These are phyloP conservation scores for Ephialtes manifestator DNA, from an alignment of 2,888 invertebrate genomes.

Conservation along the genomic window DNA sequence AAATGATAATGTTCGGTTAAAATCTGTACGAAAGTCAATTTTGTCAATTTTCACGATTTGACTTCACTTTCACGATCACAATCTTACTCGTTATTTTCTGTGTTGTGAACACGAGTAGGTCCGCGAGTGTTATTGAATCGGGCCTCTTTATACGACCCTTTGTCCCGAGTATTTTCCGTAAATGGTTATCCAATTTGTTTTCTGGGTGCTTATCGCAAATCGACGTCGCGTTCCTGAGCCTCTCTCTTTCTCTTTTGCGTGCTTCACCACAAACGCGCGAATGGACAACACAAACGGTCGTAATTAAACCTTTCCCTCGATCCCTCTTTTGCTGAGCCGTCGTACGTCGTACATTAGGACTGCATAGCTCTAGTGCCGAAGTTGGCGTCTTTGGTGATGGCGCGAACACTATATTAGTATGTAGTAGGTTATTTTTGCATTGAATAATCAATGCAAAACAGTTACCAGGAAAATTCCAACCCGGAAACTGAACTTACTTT, in stretches of 20 bases:
- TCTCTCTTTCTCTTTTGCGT: background rate
- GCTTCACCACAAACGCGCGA: conserved; percentile 25
- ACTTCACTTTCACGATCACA: background rate
- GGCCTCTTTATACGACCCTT: conserved; percentile 73
- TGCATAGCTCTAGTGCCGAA: conserved; percentile 18
- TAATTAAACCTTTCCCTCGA: conserved; percentile 72
- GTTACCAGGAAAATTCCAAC: conserved; percentile 3
- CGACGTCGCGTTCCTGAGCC: conserved; percentile 59
- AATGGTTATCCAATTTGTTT: conserved; percentile 81
- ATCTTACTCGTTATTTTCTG: conserved; percentile 3
- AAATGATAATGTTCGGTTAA: background rate
- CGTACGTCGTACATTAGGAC: conserved; percentile 8
- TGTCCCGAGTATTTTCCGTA: conserved; percentile 73
- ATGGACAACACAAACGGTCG: conserved; percentile 71
- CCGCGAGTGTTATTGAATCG: conserved; percentile 18
- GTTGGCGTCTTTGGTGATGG: conserved; percentile 38
- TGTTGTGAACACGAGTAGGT: background rate
- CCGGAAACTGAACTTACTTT: conserved; percentile 17
- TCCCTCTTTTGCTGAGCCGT: conserved; percentile 46
- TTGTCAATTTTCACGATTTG: background rate
- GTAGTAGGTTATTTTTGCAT: conserved; percentile 4
- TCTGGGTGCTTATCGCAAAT: conserved; percentile 76
- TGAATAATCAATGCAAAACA: conserved; percentile 2
- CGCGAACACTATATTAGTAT: conserved; percentile 17
- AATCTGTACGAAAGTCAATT: background rate